Base-by-base conservation (phyloP, 2,797 vertebrate genomes). In the Remorina albescens region DNA sequence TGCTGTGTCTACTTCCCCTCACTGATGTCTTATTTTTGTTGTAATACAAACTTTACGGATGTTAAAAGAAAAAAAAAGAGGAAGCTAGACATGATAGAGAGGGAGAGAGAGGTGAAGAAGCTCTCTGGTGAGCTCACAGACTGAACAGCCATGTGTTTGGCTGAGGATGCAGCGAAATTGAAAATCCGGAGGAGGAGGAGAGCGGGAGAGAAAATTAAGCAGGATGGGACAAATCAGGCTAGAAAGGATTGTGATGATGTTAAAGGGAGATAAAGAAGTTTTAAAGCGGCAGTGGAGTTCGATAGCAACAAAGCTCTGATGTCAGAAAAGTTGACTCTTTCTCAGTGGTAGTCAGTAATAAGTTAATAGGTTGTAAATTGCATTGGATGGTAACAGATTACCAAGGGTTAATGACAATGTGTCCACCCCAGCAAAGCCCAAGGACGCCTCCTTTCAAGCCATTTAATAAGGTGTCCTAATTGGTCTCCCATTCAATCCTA, bases 401-500 rank as follows among this genome's bases (percentile, higher is more conserved):
- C 28, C 42, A 16, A 28, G 39, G 25, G 30, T 59, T 72, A 70
- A 46, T 26, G 5, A n/a, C 26, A 37, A 18, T 4, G 8, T 30
- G 32, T 61, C 37, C 21, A 47, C 28, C 6, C 21, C 2, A 37
- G 9, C 54, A 67, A 25, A 46, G 41, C 56, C 44, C 42, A 69
- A 61, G 65, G 50, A 77, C 64, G 55, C 50, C 46, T 78, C 0
- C 15, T 47, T 46, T 68, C 5, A 41, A 32, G 25, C 39, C 63
- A 19, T 73, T 59, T 65, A 73, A 85, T 85, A n/a, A 80, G 34
- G 19, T 36, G 19, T 2, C 7, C 47, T 79, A 72, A 83, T 83
- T 56, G 34, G 41, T 57, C 39, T 60, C 15, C 28, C 46, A 25
- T 78, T 75, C 53, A 67, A 64, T 63, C 54, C 37, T 44, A 37